Conservation (phyloP, 2,113 vertebrate species). For the Micronisus gabar region DNA sequence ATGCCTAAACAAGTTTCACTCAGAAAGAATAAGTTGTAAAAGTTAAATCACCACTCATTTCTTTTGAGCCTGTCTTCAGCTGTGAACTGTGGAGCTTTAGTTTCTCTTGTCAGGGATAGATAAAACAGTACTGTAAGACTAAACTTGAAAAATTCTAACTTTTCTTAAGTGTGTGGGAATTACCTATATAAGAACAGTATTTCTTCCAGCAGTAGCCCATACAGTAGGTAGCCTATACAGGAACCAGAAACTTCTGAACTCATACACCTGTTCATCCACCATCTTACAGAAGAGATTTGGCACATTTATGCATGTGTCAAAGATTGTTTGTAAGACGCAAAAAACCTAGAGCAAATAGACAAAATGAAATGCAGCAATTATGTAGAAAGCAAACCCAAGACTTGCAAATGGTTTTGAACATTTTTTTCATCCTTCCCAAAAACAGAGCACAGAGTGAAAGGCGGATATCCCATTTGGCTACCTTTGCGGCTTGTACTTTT, state of each 20-base stretch:
- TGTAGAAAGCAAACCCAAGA: not conserved
- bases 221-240: not conserved
- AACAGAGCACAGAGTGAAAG: not conserved
- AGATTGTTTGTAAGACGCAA: not conserved
- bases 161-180: not conserved
- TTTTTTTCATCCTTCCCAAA: not conserved
- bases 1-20: constrained; percentile 63
- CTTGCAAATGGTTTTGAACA: not conserved
- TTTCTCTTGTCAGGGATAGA: not conserved
- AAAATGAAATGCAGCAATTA: not conserved
- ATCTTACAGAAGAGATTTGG: not conserved
- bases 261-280: not conserved
- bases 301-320: not conserved
- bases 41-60: constrained; percentile 44
- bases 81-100: constrained; percentile 43
- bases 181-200: not conserved
- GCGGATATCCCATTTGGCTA: not conserved
- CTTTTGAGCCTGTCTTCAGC: constrained; percentile 57
- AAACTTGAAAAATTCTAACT: not conserved
- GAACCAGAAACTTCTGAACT: not conserved
- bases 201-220: not conserved
- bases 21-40: constrained; percentile 65
- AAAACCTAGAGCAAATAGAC: not conserved
- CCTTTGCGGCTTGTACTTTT: not conserved
- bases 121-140: not conserved